A percentile compares a stretch with the other conserved stretches of the same genome.
phyloP scores from a whole-genome alignment of 2,113 vertebrate species.

The Anolis carolinensis region DNA sequence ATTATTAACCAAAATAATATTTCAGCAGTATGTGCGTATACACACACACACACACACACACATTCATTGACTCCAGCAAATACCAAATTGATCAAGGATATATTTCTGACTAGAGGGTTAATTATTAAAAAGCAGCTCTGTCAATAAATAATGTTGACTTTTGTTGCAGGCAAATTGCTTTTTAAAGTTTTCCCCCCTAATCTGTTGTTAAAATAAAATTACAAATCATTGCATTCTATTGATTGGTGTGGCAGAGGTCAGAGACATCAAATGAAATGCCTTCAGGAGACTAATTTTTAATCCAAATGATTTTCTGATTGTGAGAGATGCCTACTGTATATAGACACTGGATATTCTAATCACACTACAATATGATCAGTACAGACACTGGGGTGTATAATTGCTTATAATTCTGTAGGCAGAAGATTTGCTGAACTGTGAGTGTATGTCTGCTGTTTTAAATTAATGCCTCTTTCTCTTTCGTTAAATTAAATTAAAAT shows the following conservation, averaged over 20 bases:
- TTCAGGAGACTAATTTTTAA: conserved; percentile 10
- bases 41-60: no score
- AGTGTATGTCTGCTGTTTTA: conserved; percentile 1
- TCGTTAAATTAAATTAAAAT: conserved; percentile 13
- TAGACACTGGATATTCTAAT: neutral
- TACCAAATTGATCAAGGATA: neutral
- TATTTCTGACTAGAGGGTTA: neutral
- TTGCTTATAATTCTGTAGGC: conserved; percentile 7
- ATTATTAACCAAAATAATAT: neutral
- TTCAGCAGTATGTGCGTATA: no score
- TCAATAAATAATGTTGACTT: neutral
- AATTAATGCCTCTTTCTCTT: neutral
- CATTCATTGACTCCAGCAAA: neutral
- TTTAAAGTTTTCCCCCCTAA: neutral
- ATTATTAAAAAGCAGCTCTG: neutral
- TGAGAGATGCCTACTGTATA: neutral
- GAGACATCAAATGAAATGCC: neutral
- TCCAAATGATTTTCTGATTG: neutral
- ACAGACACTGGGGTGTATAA: neutral
- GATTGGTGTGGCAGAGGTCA: neutral
- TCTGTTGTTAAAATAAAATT: neutral
- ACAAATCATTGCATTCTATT: neutral
- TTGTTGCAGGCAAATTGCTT: neutral
- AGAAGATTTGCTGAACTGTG: neutral
- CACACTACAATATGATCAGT: neutral